These are phyloP conservation scores for Capreolus pygargus DNA, from an alignment of 2,113 vertebrate genomes.

Conservation along the genomic window DNA sequence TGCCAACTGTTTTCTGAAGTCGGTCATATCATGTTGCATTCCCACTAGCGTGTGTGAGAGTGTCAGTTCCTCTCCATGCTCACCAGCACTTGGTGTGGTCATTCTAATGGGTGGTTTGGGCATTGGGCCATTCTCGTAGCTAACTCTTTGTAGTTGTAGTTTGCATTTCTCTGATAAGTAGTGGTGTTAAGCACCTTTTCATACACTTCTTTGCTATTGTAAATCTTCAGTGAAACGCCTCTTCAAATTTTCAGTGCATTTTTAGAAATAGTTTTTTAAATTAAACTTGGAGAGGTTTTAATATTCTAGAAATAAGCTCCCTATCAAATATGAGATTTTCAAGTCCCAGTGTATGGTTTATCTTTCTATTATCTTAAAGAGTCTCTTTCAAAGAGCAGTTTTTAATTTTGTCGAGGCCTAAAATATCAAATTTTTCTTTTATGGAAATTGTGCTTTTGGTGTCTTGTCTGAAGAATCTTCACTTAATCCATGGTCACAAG, in stretches of 20 bases:
- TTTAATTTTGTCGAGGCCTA: neutral
- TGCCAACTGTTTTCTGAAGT: neutral
- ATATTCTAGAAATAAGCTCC: neutral
- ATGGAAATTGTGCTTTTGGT: neutral
- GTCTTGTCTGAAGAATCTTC: neutral
- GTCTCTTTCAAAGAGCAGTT: neutral
- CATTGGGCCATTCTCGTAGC: neutral
- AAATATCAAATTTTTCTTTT: neutral
- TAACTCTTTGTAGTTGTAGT: neutral
- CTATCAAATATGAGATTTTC: neutral
- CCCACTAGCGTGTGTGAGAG: neutral
- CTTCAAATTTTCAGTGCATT: neutral
- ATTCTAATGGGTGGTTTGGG: neutral
- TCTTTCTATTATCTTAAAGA: neutral
- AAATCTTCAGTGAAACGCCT: neutral
- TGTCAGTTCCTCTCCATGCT: neutral
- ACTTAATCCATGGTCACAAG: neutral
- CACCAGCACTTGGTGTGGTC: too few species aligned
- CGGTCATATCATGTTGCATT: neutral
- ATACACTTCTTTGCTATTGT: neutral
- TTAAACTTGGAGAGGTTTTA: constrained; percentile 5
- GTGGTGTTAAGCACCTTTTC: neutral
- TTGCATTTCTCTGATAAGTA: neutral
- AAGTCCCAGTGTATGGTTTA: neutral
- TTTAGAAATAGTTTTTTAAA: neutral